Evolutionary conservation across 1,140 invertebrate species (phyloP).

Genomic region (Pissodes strobi): DNA sequence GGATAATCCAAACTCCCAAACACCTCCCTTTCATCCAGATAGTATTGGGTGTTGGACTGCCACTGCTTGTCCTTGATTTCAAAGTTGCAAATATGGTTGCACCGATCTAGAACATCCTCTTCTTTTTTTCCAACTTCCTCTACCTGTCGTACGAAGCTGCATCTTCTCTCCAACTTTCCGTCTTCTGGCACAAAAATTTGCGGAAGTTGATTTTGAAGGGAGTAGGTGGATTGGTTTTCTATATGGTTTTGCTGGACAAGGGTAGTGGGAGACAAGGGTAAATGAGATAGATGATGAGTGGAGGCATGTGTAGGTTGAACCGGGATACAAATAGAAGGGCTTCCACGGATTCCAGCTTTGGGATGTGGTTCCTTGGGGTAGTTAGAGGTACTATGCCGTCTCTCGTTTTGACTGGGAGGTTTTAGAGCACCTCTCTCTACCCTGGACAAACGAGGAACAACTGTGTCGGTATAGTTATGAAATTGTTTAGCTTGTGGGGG

Average conservation of each 20-base stretch:
- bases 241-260: slow-evolving; percentile 31
- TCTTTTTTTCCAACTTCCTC: slow-evolving; percentile 52
- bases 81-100: slow-evolving; percentile 55
- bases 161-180: slow-evolving; percentile 50
- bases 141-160: slow-evolving; percentile 54
- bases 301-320: slow-evolving; percentile 46
- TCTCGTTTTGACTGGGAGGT: slow-evolving; percentile 44
- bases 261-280: slow-evolving; percentile 29
- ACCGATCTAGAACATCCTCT: slow-evolving; percentile 48
- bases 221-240: slow-evolving; percentile 15
- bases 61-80: slow-evolving; percentile 53
- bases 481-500: slow-evolving; percentile 60
- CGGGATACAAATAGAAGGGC: slow-evolving; percentile 54
- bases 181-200: slow-evolving; percentile 51
- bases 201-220: slow-evolving; percentile 48
- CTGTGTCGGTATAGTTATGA: slow-evolving; percentile 56
- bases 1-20: slow-evolving; percentile 56
- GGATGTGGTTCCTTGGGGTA: slow-evolving; percentile 52
- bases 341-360: slow-evolving; percentile 49
- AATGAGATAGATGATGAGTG: slow-evolving; percentile 36
- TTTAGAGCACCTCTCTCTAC: slow-evolving; percentile 51
- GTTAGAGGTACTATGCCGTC: slow-evolving; percentile 52
- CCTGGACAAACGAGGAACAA: slow-evolving; percentile 48
- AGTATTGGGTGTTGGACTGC: slow-evolving; percentile 47
- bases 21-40: slow-evolving; percentile 46